Conservation (phyloP, 2,797 vertebrate genomes). For the Rachycentron canadum region DNA sequence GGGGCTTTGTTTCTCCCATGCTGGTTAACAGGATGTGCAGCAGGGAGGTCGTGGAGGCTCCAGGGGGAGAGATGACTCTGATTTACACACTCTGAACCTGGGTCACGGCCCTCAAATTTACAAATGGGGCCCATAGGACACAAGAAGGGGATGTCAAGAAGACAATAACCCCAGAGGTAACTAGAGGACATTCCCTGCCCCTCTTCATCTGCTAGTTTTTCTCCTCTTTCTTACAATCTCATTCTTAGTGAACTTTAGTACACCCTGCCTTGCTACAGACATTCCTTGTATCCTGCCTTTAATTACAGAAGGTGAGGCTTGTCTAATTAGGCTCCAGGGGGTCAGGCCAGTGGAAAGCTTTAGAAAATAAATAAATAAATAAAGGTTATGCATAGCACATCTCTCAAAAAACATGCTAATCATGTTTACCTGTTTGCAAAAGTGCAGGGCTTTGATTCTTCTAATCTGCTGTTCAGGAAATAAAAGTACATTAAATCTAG, state of each 20-base stretch:
- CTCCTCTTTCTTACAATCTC: constrained; percentile 36
- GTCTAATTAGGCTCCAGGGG: constrained; percentile 42
- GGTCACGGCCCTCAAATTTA: constrained; percentile 46
- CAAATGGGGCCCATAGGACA: constrained; percentile 64
- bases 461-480: no score
- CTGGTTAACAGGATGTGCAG: constrained; percentile 65
- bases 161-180: constrained; percentile 65
- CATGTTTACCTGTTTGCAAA: constrained; percentile 33
- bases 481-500: background rate
- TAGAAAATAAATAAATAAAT: background rate
- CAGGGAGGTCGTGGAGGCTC: constrained; percentile 58
- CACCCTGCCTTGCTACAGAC: constrained; percentile 21
- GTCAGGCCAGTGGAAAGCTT: constrained; percentile 6
- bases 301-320: constrained; percentile 24
- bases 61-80: constrained; percentile 52
- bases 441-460: constrained; percentile 14
- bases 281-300: constrained; percentile 33
- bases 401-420: constrained; percentile 16
- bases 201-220: constrained; percentile 21
- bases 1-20: constrained; percentile 50
- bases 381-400: constrained; percentile 1
- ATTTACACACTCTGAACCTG: constrained; percentile 66
- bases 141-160: constrained; percentile 30
- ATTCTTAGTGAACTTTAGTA: constrained; percentile 56
- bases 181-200: constrained; percentile 65